Conservation (phyloP, 2,888 invertebrate species). For the Tenthredo amoena region DNA sequence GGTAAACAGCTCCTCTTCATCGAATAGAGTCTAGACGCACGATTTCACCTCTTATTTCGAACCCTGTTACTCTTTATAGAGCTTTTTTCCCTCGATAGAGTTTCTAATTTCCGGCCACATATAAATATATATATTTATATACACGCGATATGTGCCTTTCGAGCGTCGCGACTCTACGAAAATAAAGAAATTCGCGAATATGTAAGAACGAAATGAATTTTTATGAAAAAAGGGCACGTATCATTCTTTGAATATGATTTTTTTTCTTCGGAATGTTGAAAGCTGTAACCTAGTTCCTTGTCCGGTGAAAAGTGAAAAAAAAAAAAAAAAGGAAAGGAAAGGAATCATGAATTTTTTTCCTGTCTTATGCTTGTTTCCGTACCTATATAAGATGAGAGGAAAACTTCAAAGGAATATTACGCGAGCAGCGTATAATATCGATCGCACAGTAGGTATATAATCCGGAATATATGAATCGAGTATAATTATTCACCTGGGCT, state of each 20-base stretch:
- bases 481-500: neutral
- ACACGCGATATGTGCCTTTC: neutral
- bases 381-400: neutral
- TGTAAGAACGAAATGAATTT: neutral
- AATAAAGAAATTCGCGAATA: neutral
- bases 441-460: neutral
- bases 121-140: neutral
- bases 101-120: constrained; percentile 27
- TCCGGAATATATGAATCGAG: constrained; percentile 5
- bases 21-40: neutral
- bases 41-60: neutral
- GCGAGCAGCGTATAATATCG: neutral
- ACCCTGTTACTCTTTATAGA: neutral
- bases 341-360: neutral
- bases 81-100: neutral
- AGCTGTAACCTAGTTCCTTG: neutral
- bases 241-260: neutral
- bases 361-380: constrained; percentile 7
- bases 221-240: neutral
- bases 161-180: neutral
- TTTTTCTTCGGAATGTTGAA: no score
- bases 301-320: neutral
- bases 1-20: neutral
- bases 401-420: constrained; percentile 16
- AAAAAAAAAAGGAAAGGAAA: no score